Evolutionary conservation across 92 coral and sea anemone genomes (phyloP).

Genomic region (Parazoanthus darwini): DNA sequence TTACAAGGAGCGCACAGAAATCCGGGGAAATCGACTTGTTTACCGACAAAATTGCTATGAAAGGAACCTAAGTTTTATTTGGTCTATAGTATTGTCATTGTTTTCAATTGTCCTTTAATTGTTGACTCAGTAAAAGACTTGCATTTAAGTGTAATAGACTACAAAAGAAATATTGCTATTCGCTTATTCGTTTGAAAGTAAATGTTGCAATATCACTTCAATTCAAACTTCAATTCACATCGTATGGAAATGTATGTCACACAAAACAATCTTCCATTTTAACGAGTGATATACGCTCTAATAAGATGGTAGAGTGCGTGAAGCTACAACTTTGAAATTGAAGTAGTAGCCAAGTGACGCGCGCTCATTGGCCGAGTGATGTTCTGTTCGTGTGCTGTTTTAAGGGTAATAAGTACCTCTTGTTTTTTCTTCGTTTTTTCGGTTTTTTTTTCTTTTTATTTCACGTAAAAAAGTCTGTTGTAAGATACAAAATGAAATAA

Average conservation of each 20-base stretch:
- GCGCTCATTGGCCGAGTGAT: too few relatives aligned
- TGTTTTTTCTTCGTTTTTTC: too few relatives aligned
- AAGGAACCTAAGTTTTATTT: neutral
- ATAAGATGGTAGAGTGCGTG: too few relatives aligned
- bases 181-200: neutral
- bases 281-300: too few relatives aligned
- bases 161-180: neutral
- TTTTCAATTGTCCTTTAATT: neutral
- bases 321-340: too few relatives aligned
- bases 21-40: neutral
- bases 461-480: too few relatives aligned
- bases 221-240: neutral
- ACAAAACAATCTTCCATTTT: too few relatives aligned
- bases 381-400: too few relatives aligned
- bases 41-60: neutral
- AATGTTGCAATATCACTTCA: neutral
- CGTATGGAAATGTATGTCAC: neutral
- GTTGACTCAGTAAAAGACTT: neutral
- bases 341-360: too few relatives aligned
- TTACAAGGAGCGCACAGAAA: neutral
- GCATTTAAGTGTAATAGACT: neutral
- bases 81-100: neutral
- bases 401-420: too few relatives aligned
- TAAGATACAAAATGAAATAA: too few relatives aligned
- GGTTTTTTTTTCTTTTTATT: too few relatives aligned